phyloP scores from a whole-genome alignment of 1,140 invertebrate species.

The Plodia interpunctella region DNA sequence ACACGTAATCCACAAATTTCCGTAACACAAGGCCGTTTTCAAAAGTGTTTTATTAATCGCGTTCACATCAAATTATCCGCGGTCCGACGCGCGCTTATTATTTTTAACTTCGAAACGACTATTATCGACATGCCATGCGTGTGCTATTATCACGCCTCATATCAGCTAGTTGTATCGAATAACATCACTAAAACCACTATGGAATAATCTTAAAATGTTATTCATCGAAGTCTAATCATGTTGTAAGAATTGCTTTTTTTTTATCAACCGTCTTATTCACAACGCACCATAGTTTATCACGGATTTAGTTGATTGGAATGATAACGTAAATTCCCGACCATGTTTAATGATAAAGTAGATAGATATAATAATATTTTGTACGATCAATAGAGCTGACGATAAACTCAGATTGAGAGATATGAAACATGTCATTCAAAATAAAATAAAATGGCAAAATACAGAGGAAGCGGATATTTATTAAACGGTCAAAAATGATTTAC shows the following conservation, averaged over 20 bases:
- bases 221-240: conserved; percentile 9
- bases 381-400: conserved; percentile 41
- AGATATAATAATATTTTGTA: conserved; percentile 20
- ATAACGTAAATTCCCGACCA: conserved; percentile 33
- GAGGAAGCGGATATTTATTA: too few species aligned
- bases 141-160: conserved; percentile 30
- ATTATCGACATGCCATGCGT: conserved; percentile 28
- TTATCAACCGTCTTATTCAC: conserved; percentile 27
- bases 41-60: conserved; percentile 31
- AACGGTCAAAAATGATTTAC: too few species aligned
- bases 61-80: conserved; percentile 34
- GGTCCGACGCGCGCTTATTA: conserved; percentile 30
- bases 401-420: conserved; percentile 26
- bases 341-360: conserved; percentile 27
- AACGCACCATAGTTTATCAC: conserved; percentile 33
- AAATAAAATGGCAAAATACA: neutral
- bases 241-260: conserved; percentile 24
- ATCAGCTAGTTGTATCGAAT: conserved; percentile 32
- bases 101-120: conserved; percentile 39
- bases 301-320: conserved; percentile 45
- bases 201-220: conserved; percentile 10
- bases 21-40: conserved; percentile 13
- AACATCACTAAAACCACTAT: conserved; percentile 33
- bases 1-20: conserved; percentile 17
- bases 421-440: conserved; percentile 18